Evolutionary conservation across 2,113 vertebrate species (phyloP).

Genomic region (Scartelaos histophorus): DNA sequence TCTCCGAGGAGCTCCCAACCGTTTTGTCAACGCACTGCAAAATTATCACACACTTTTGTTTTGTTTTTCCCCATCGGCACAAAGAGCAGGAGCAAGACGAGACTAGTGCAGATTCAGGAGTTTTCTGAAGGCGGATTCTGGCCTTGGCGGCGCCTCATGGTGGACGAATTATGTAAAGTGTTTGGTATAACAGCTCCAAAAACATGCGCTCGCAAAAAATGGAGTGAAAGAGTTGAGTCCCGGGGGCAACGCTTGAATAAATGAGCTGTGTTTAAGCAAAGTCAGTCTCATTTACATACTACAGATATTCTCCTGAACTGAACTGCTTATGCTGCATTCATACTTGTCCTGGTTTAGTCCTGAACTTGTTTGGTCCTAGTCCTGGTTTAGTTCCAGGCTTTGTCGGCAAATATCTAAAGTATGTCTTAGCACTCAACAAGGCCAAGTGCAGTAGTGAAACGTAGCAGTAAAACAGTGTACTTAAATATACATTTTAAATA

Average conservation of each 20-base stretch:
- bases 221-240: neutral
- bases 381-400: neutral
- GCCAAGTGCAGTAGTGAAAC: no score
- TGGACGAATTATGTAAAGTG: slow-evolving; percentile 4
- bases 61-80: slow-evolving; percentile 11
- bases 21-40: slow-evolving; percentile 39
- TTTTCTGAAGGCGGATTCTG: slow-evolving; percentile 9
- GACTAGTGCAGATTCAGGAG: slow-evolving; percentile 13
- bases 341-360: neutral
- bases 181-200: neutral
- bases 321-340: neutral
- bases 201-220: neutral
- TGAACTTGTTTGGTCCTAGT: neutral
- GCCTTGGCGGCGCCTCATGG: slow-evolving; percentile 9
- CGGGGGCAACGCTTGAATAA: neutral
- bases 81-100: neutral
- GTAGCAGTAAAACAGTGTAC: no score
- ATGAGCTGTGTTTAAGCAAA: neutral
- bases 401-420: no score
- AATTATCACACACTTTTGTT: slow-evolving; percentile 27
- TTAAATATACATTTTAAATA: no score
- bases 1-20: neutral
- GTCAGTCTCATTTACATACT: neutral
- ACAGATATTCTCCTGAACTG: neutral
- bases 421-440: no score